These are phyloP conservation scores for Synanthedon andrenaeformis DNA, from an alignment of 2,888 invertebrate genomes.

Conservation along the genomic window DNA sequence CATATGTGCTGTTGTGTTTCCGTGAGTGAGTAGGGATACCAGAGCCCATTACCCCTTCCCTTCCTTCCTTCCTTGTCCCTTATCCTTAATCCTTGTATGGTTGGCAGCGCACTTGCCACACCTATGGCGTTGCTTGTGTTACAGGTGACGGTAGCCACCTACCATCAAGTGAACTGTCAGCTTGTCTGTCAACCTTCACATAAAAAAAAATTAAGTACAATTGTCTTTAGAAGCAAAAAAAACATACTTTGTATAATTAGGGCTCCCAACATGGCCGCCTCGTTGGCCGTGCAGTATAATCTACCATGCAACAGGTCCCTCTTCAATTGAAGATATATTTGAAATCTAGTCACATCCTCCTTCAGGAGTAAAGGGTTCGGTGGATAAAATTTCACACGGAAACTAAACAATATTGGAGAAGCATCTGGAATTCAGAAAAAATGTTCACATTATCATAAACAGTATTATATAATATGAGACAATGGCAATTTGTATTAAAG, in stretches of 20 bases:
- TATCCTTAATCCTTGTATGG: no score
- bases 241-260: slow-evolving; percentile 90
- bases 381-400: slow-evolving; percentile 98
- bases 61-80: no score
- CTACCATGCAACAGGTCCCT: slow-evolving; percentile 95
- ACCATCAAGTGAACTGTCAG: no score
- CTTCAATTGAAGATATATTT: slow-evolving; percentile 93
- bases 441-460: background rate
- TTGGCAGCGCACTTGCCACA: no score
- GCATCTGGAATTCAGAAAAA: slow-evolving; percentile 75
- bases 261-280: slow-evolving; percentile 90
- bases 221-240: background rate
- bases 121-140: no score
- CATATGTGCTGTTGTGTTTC: no score
- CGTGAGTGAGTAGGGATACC: no score
- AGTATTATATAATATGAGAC: no score
- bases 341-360: slow-evolving; percentile 95
- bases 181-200: no score
- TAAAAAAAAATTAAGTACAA: no score
- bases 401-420: slow-evolving; percentile 92
- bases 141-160: no score
- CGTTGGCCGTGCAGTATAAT: slow-evolving; percentile 89
- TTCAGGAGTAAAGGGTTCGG: slow-evolving; percentile 92
- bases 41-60: no score
- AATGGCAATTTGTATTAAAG: background rate